These are phyloP conservation scores for Chymomyza fuscimana DNA, from an alignment of 2,888 invertebrate genomes.

Conservation along the genomic window DNA sequence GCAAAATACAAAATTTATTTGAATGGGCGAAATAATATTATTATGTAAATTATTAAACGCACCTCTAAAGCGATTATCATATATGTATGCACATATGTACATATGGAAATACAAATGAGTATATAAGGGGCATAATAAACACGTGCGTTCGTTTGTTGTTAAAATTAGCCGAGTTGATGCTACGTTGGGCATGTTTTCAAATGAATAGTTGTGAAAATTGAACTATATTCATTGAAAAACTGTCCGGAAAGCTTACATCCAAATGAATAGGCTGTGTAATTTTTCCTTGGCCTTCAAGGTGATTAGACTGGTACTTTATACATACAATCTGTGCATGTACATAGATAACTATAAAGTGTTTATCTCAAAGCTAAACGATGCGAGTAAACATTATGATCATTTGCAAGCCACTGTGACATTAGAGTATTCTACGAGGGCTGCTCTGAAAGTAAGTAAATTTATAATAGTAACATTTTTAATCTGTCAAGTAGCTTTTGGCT, in stretches of 20 bases:
- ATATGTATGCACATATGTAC: background rate
- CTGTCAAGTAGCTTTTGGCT: background rate
- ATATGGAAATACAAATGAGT: background rate
- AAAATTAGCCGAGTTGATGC: too few species aligned
- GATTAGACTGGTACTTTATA: background rate
- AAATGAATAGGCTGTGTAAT: background rate
- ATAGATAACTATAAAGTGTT: background rate
- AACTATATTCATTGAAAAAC: background rate
- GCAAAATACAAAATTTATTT: too few species aligned
- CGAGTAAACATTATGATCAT: background rate
- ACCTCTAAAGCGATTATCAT: slow-evolving; percentile 51
- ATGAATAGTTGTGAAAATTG: background rate
- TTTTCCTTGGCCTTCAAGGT: background rate
- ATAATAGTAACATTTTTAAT: too few species aligned
- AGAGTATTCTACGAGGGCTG: background rate
- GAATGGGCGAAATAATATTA: too few species aligned
- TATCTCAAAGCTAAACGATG: background rate
- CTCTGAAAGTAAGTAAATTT: background rate
- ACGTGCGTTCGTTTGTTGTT: background rate
- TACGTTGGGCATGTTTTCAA: background rate
- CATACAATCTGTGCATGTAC: background rate
- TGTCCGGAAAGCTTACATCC: background rate
- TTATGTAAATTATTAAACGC: slow-evolving; percentile 28
- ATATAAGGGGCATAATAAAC: slow-evolving; percentile 14
- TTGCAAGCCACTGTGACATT: background rate